A percentile compares a stretch with the other conserved stretches of the same genome.
Conservation (phyloP, 2,888 invertebrate genomes). For the Octodonta nipae region DNA sequence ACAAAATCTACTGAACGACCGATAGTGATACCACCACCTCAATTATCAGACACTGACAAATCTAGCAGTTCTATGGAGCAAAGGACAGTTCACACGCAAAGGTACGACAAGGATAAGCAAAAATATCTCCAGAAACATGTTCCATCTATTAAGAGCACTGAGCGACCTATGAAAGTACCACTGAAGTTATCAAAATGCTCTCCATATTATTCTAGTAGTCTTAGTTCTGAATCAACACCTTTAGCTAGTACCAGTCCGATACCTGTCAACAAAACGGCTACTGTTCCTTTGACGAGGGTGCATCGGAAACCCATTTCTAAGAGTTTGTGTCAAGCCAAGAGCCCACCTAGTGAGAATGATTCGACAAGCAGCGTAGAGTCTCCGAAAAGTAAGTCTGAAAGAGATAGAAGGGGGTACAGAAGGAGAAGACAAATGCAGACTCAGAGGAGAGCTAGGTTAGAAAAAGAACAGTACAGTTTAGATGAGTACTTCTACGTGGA, state of each 20-base stretch:
- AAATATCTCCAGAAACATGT: slow-evolving; percentile 27
- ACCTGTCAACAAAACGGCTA: slow-evolving; percentile 47
- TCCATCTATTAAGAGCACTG: slow-evolving; percentile 26
- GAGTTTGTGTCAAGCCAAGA: slow-evolving; percentile 48
- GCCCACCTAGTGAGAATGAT: slow-evolving; percentile 61
- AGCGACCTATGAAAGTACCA: slow-evolving; percentile 35
- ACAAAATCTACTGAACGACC: slow-evolving; percentile 42
- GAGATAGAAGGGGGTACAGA: slow-evolving; percentile 51
- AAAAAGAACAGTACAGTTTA: slow-evolving; percentile 35
- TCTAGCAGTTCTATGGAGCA: slow-evolving; percentile 41
- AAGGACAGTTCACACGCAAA: slow-evolving; percentile 30
- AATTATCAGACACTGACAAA: slow-evolving; percentile 36
- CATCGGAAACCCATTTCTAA: slow-evolving; percentile 42
- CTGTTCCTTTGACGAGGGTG: slow-evolving; percentile 31
- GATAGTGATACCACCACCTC: slow-evolving; percentile 38
- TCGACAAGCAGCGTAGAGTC: slow-evolving; percentile 62
- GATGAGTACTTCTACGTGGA: slow-evolving; percentile 33
- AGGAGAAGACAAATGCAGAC: slow-evolving; percentile 49
- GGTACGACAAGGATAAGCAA: slow-evolving; percentile 32
- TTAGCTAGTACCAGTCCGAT: slow-evolving; percentile 46
- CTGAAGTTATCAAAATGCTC: slow-evolving; percentile 53
- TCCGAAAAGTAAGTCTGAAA: slow-evolving; percentile 40
- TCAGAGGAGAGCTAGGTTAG: slow-evolving; percentile 40
- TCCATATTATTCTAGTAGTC: slow-evolving; percentile 61
- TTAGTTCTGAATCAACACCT: slow-evolving; percentile 61